These are phyloP conservation scores for Oreotrochilus melanogaster DNA, from an alignment of 2,113 vertebrate genomes.

Conservation along the genomic window DNA sequence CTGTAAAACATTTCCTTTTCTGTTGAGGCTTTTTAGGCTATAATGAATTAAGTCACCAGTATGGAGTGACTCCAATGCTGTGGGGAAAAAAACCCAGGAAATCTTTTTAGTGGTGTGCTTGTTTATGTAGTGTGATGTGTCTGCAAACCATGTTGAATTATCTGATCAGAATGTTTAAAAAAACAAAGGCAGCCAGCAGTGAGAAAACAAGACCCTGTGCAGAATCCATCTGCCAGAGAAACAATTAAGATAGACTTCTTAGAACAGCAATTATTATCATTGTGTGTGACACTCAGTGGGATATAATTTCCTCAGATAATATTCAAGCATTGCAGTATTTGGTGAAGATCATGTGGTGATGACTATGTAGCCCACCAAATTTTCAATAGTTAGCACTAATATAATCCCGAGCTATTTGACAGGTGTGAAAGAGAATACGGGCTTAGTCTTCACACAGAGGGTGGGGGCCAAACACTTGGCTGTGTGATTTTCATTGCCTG, in stretches of 20 bases:
- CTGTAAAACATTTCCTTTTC: constrained; percentile 6
- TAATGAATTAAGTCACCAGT: not conserved
- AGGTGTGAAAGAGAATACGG: not conserved
- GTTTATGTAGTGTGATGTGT: not conserved
- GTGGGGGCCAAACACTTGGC: not conserved
- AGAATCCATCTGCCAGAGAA: constrained; percentile 32
- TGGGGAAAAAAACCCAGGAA: not conserved
- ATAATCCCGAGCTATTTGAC: not conserved
- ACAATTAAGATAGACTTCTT: constrained; percentile 1
- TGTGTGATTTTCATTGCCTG: not conserved
- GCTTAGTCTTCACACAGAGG: not conserved
- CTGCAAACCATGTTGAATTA: constrained; percentile 30
- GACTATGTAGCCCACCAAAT: not conserved
- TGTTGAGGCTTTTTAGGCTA: not conserved
- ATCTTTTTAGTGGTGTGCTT: not conserved
- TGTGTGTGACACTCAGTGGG: not conserved
- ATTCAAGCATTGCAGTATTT: not conserved
- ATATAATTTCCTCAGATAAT: constrained; percentile 7
- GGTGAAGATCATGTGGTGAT: not conserved
- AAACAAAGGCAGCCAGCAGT: constrained; percentile 28
- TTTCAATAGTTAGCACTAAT: not conserved
- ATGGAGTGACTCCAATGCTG: not conserved
- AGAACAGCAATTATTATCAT: constrained; percentile 14
- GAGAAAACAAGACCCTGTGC: constrained; percentile 23
- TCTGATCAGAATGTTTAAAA: not conserved